phyloP scores from a whole-genome alignment of 1,140 invertebrate species.

The Myzus persicae region DNA sequence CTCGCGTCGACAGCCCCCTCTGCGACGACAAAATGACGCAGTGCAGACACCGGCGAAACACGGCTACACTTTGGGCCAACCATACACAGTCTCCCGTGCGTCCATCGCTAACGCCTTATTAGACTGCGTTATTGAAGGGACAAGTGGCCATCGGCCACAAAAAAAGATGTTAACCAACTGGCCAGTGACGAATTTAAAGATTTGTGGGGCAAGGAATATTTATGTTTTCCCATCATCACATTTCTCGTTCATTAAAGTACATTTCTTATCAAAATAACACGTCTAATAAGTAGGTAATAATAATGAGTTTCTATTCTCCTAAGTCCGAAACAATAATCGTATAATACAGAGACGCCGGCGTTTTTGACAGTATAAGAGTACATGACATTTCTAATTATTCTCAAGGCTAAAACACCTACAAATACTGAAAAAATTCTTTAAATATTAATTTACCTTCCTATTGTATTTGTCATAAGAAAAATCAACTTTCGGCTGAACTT shows the following conservation, averaged over 20 bases:
- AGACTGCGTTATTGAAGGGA: too few species aligned
- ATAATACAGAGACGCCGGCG: background rate
- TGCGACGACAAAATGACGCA: constrained; percentile 32
- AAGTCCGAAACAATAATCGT: background rate
- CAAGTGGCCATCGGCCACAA: too few species aligned
- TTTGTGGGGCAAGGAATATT: background rate
- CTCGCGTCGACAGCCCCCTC: background rate
- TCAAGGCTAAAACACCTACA: too few species aligned
- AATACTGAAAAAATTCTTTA: too few species aligned
- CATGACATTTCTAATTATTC: too few species aligned
- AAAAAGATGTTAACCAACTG: too few species aligned
- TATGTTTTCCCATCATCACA: background rate
- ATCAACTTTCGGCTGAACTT: too few species aligned
- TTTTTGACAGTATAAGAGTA: too few species aligned
- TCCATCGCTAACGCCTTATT: too few species aligned
- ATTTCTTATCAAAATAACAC: background rate
- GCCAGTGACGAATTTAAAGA: background rate
- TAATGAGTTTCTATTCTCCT: background rate
- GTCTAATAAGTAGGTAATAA: too few species aligned
- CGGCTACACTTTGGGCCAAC: background rate
- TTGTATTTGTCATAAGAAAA: too few species aligned
- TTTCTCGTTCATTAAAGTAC: background rate
- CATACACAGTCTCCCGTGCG: background rate
- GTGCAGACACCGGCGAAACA: background rate
- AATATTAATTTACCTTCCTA: too few species aligned